Conservation (phyloP, 2,113 vertebrate species). For the Reinhardtius hippoglossoides region DNA sequence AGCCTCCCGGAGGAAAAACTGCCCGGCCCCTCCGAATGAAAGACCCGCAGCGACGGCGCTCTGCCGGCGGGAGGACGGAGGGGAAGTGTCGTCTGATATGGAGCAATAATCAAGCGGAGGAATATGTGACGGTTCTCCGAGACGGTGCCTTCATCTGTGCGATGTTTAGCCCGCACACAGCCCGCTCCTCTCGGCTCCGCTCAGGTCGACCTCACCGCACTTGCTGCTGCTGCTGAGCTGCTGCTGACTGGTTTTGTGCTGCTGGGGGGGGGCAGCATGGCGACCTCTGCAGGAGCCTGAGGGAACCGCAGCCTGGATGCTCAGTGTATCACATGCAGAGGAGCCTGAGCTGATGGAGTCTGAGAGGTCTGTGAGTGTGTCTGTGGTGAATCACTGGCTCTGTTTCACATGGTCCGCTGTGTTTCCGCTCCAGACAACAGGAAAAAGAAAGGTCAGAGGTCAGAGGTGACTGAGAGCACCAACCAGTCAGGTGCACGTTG, state of each 20-base stretch:
- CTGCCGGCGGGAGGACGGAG: background rate
- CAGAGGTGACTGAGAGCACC: too few species aligned
- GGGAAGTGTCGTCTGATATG: background rate
- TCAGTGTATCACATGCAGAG: background rate
- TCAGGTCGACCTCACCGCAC: slow-evolving; percentile 38
- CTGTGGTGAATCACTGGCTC: too few species aligned
- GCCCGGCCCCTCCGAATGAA: slow-evolving; percentile 49
- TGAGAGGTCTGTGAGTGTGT: background rate
- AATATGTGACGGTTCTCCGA: slow-evolving; percentile 25
- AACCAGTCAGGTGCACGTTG: too few species aligned
- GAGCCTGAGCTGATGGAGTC: background rate
- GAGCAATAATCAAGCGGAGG: slow-evolving; percentile 15
- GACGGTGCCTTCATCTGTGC: slow-evolving; percentile 75
- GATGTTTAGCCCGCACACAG: slow-evolving; percentile 35
- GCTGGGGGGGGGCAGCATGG: background rate
- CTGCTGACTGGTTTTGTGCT: slow-evolving; percentile 31
- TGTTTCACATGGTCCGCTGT: too few species aligned
- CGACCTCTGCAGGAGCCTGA: slow-evolving; percentile 42
- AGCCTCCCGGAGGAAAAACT: slow-evolving; percentile 70
- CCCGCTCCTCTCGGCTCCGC: slow-evolving; percentile 31
- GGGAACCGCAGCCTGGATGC: slow-evolving; percentile 10
- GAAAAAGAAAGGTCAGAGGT: too few species aligned
- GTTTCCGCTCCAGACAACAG: too few species aligned
- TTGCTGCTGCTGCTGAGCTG: slow-evolving; percentile 35
- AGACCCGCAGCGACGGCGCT: slow-evolving; percentile 52